Evolutionary conservation across 2,888 invertebrate species (phyloP), one percentile per base, ranked within the genome.

Genomic region (Parnassius smintheus): DNA sequence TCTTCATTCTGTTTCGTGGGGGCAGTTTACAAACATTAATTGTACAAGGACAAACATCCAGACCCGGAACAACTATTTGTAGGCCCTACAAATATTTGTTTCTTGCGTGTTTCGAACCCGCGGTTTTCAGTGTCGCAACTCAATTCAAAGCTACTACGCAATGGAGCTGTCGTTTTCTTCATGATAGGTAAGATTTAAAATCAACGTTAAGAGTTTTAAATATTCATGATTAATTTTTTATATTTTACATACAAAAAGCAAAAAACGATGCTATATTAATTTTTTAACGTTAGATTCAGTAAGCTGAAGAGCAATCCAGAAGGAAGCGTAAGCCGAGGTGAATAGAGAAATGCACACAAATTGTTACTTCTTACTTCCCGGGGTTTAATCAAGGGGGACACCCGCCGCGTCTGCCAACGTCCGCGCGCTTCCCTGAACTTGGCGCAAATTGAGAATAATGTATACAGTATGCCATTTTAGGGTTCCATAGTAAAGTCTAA

Each of bases 371-470:
- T 82, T 81, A 85, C 81, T 81, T 83, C 80, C 81, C 80, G 74
- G 75, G 82, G 86, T 91, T 91, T 91, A 91, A 91, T 91, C 91
- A 91, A 90, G 88, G 87, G 85, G 86, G 86, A 90, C 89, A 89
- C 91, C 92, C 88, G 89, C 86, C 81, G 91, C 74, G 91, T 75
- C 77, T 71, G 79, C 77, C 75, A 72, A 70, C 76, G 76, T 73
- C 75, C 75, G 74, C 72, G 73, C 75, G 80, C 82, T 84, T 78
- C 79, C 83, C 82, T 83, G 81, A 82, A 81, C 84, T 82, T 78
- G 78, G 82, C 78, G 82, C 85, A 90, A 91, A 91, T 91, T 91
- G 88, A 91, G 88, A 91, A 86, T 91, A 91, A 91, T 91, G 88
- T 86, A 81, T 78, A 74, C 80, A 65, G 75, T 74, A 75, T 75